Percentiles rank a stretch among this genome's conserved stretches.
phyloP scores from a whole-genome alignment of 2,797 vertebrate genomes.

The Ambastaia sidthimunki region DNA sequence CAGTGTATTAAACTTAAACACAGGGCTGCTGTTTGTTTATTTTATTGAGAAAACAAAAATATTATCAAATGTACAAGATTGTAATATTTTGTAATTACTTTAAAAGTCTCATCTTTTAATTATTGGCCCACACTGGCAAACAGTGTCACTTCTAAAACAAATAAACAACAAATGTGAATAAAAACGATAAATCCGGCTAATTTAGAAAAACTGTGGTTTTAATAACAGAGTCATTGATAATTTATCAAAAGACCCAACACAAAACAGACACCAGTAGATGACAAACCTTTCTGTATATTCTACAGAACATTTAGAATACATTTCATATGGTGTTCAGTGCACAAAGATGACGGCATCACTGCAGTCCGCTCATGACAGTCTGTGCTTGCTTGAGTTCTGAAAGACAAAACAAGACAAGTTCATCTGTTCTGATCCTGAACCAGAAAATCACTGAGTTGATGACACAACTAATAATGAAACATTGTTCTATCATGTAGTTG shows the following conservation, averaged over 20 bases:
- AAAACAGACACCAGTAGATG: not conserved
- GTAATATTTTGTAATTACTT: not conserved
- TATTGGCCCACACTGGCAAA: not conserved
- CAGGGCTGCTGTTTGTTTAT: not conserved
- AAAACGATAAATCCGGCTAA: not conserved
- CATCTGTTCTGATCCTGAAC: not conserved
- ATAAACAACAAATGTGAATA: not conserved
- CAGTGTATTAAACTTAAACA: not conserved
- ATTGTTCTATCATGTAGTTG: too few species aligned
- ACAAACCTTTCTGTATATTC: not conserved
- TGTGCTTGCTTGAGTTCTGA: conserved; percentile 93
- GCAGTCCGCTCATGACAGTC: conserved; percentile 81
- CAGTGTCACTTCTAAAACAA: not conserved
- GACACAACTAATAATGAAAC: too few species aligned
- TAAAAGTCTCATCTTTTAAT: not conserved
- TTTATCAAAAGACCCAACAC: not conserved
- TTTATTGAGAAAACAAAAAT: not conserved
- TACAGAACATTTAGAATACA: not conserved
- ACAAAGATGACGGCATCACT: conserved; percentile 71
- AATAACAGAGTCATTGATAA: not conserved
- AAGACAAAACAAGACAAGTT: not conserved
- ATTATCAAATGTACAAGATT: not conserved
- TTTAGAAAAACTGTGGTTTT: not conserved
- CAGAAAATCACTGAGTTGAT: not conserved
- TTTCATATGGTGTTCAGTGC: not conserved